Conservation (phyloP, 2,888 invertebrate species). For the Barypeithes pellucidus region DNA sequence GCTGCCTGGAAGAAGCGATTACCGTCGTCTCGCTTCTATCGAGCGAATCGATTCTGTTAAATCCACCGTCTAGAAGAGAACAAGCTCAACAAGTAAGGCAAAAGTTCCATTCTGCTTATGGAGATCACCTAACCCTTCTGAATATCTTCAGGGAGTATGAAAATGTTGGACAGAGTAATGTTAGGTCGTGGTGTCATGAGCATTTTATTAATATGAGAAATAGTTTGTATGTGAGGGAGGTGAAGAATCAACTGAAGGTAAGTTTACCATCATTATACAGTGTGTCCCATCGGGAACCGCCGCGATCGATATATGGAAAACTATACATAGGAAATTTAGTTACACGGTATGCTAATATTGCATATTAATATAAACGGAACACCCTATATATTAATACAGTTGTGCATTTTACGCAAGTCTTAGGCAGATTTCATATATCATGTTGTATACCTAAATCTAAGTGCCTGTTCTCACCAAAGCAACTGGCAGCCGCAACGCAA, state of each 20-base stretch:
- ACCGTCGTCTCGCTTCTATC: slow-evolving; percentile 91
- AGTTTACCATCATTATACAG: slow-evolving; percentile 11
- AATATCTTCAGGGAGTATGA: slow-evolving; percentile 90
- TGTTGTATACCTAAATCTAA: too few species aligned
- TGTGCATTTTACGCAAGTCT: too few species aligned
- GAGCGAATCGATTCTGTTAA: slow-evolving; percentile 88
- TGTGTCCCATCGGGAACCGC: too few species aligned
- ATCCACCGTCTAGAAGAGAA: slow-evolving; percentile 83
- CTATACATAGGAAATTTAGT: too few species aligned
- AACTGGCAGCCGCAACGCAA: too few species aligned
- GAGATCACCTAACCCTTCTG: slow-evolving; percentile 93
- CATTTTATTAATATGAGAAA: slow-evolving; percentile 90
- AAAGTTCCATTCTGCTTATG: slow-evolving; percentile 89
- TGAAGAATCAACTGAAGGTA: slow-evolving; percentile 81
- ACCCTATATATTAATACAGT: too few species aligned
- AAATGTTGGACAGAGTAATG: slow-evolving; percentile 76
- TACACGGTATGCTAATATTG: too few species aligned
- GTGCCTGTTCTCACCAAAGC: too few species aligned
- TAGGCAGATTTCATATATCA: too few species aligned
- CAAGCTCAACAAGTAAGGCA: slow-evolving; percentile 81
- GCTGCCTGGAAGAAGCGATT: slow-evolving; percentile 86
- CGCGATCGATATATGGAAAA: too few species aligned
- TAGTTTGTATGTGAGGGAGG: slow-evolving; percentile 85
- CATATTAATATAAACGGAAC: too few species aligned
- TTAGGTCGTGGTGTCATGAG: slow-evolving; percentile 82